Percentiles rank a stretch among this genome's conserved stretches.
phyloP scores from a whole-genome alignment of 2,113 vertebrate species.

The Orcinus orca region DNA sequence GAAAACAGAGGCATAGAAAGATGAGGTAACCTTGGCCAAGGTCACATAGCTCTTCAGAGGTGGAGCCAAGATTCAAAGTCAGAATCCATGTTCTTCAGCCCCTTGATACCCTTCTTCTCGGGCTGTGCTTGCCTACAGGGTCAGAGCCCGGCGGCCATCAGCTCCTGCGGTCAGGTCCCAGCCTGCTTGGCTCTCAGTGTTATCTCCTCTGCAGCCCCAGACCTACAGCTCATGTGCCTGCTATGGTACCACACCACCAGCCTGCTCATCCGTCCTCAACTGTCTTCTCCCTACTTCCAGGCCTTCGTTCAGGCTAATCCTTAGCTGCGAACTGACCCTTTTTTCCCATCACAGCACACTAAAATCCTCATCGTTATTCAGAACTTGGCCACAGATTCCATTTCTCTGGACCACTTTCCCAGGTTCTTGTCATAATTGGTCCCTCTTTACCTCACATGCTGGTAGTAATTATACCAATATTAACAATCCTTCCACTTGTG shows the following conservation, averaged over 20 bases:
- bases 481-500: neutral
- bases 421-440: neutral
- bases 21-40: neutral
- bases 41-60: neutral
- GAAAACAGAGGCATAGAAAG: neutral
- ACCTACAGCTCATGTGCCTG: neutral
- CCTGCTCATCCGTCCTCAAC: neutral
- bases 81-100: neutral
- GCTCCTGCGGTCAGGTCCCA: neutral
- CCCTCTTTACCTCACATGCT: neutral
- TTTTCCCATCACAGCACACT: neutral
- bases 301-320: neutral
- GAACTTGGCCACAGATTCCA: neutral
- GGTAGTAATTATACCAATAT: neutral
- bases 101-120: neutral
- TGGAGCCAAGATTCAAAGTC: neutral
- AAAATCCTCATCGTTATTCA: neutral
- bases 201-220: neutral
- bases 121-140: no score
- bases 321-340: neutral
- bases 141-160: neutral
- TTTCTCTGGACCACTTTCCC: neutral
- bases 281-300: neutral
- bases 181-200: rapidly evolving
- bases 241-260: no score